Conservation (phyloP, 2,113 vertebrate species). For the Beaufortia kweichowensis region DNA sequence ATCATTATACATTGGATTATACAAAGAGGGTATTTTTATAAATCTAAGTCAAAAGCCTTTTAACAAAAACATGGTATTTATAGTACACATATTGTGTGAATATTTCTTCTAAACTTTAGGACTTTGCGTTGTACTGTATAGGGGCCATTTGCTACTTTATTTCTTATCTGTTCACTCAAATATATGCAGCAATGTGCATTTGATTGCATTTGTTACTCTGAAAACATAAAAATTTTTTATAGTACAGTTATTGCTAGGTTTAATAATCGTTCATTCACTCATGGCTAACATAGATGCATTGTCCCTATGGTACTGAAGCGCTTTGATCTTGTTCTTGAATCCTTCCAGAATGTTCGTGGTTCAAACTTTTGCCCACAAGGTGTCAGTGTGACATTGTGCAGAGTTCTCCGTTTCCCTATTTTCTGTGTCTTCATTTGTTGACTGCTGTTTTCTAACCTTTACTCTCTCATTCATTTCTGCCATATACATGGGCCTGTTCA, state of each 20-base stretch:
- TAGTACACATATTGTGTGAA: too few relatives aligned
- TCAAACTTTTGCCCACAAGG: conserved; percentile 61
- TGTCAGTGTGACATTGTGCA: conserved; percentile 64
- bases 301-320: not conserved
- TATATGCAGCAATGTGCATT: too few relatives aligned
- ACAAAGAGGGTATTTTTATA: not conserved
- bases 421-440: conserved; percentile 38
- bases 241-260: not conserved
- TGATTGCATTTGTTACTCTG: too few relatives aligned
- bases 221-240: too few relatives aligned
- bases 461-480: conserved; percentile 15
- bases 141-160: too few relatives aligned
- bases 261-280: not conserved
- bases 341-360: conserved; percentile 51
- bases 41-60: too few relatives aligned
- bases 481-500: conserved; percentile 21
- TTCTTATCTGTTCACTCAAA: too few relatives aligned
- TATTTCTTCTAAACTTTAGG: too few relatives aligned
- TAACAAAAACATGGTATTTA: not conserved
- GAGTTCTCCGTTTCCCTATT: conserved; percentile 49
- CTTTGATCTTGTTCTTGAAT: too few relatives aligned
- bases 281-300: too few relatives aligned
- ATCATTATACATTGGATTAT: too few relatives aligned
- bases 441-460: not conserved
- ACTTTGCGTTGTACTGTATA: too few relatives aligned